Evolutionary conservation across 2,113 vertebrate genomes (phyloP), one percentile per base, ranked within the genome.

Genomic region (Xyliphius kryptos): DNA sequence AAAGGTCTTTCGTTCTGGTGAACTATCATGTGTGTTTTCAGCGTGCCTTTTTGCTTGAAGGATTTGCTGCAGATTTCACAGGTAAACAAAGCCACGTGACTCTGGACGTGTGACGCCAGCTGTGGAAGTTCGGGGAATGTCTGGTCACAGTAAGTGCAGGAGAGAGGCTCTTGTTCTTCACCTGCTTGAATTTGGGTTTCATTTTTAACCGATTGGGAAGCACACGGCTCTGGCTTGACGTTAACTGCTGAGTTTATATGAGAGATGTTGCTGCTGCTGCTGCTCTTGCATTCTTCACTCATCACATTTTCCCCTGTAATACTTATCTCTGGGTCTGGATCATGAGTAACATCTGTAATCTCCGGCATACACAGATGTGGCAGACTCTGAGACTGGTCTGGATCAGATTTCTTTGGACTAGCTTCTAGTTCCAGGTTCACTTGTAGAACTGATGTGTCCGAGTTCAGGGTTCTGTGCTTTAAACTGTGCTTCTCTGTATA

Each of bases 1-100:
- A 71, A 71, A 11, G 69, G 69, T 61, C 69, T 66, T 22, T 66
- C 63, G 9, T 62, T 57, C 58, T 62, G 69, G 46, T 71, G 63
- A 4, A 66, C 57, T 7, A 62, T 12, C 46, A 56, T 46, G 14
- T 71, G 69, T 1, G 19, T 66, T 49, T 32, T 60, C 44, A 71
- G 48, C 5, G 19, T 22, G 1, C 38, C 58, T 37, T 57, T 61
- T 9, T 51, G 61, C 38, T 49, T 56, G n/a, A 66, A 71, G 17
- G 69, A 53, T 12, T 71, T 71, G 5, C 63, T 19, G 1, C 58
- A 71, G 40, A 71, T 10, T 9, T 41, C 49, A 13, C 69, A 71
- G 19, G 14, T 43, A 19, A 47, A 52, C 26, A 51, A 10, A 40
- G 11, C 21, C 40, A 19, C 9, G 6, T 32, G 53, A 26, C 15